Base-by-base conservation (phyloP, 2,888 invertebrate genomes). In the Idaea biselata region DNA sequence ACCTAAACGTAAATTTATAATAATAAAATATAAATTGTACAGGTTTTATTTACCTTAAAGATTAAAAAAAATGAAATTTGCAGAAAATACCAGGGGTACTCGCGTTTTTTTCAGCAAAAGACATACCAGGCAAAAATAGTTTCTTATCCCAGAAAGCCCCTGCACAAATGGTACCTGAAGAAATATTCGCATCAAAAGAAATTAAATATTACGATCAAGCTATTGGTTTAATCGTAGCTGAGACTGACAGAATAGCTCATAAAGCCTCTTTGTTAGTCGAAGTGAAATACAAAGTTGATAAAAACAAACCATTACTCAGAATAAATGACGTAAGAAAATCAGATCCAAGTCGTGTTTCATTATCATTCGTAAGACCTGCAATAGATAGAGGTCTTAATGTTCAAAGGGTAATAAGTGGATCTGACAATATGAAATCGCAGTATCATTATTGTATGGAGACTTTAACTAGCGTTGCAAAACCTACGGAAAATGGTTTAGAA, bases 391-490 rank as follows among this genome's bases (percentile, higher is more conserved):
- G 91, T 0, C 16, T 69, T 0, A 79, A 94, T 68, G 81, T 93
- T 0, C 85, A 88, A 44, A 90, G 88, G 63, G 86, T 93, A 0
- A 82, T 95, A 7, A 94, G 93, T 64, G 96, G 96, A 0, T 84
- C 76, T 32, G 91, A 93, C 56, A 83, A 91, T 58, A 84, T 93
- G 59, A 94, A 90, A 2, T 78, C 86, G 16, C 96, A 96, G 76
- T 96, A 95, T 74, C 95, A 95, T 77, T 96, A 93, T 70, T 93
- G 94, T 1, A 95, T 96, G 95, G 96, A 96, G 81, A 93, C 94
- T 0, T 93, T 94, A 57, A 86, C 90, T 6, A 93, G 94, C 66
- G 84, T 94, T 0, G 93, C 94, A 14, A 81, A 93, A 54, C 96
- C 96, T 0, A 88, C 87, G 31, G 96, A 96, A 72, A 95, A 95